Base-by-base conservation (phyloP, 2,888 invertebrate genomes). In the Yponomeuta malinellus region DNA sequence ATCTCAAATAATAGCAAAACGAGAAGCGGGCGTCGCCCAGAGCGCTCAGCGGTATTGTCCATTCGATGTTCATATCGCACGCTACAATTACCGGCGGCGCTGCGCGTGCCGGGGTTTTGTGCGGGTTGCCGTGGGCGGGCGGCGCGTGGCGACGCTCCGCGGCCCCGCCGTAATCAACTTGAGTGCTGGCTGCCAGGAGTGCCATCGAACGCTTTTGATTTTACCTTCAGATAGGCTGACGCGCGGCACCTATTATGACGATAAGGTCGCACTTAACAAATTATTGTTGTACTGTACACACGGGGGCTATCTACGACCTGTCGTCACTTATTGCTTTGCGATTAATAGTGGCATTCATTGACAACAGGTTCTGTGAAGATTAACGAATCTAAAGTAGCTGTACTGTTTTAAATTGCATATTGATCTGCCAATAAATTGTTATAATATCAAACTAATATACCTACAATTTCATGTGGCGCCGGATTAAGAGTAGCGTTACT, bases 131-230 rank as follows among this genome's bases (percentile, higher is more conserved):
- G 65, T 37, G 37, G 29, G 23, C 48, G 23, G 64, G 10, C 63
- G 68, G 12, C 63, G 52, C 68, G 71, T 63, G 71, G 68, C 71
- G 31, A 43, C n/a, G n/a, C 43, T 15, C 43, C 70, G 64, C 52
- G 83, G 84, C 84, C 84, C 86, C 85, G 79, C 52, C 83, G 89
- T 90, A 93, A 93, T 93, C 89, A 92, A 91, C 89, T 93, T 93
- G 93, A 93, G 89, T 92, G 93, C 90, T 88, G 84, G 86, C 83
- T 83, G 81, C 82, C 79, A 81, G 81, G 81, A 81, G 82, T 81
- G 82, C 76, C 84, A 81, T 86, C 85, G 83, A 82, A 83, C 52
- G 78, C 84, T 88, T 90, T 90, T 87, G 85, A 89, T 89, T 88
- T 85, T 82, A 85, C 82, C 79, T 78, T 77, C 77, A 81, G 81